Evolutionary conservation across 2,797 vertebrate genomes (phyloP).

Genomic region (Tapera naevia): DNA sequence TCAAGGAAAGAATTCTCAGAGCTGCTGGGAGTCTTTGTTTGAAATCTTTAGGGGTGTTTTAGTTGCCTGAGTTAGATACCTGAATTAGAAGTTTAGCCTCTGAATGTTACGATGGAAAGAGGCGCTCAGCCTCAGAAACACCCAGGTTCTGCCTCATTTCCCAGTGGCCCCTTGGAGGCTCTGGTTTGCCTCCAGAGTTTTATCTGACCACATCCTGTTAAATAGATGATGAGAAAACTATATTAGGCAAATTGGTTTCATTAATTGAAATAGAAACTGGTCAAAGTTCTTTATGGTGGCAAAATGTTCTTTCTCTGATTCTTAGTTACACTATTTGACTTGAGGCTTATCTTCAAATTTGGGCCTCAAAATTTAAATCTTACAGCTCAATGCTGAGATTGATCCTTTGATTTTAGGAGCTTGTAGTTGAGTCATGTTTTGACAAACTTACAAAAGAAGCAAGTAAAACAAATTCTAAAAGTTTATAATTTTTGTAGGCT

Average conservation of each 20-base stretch:
- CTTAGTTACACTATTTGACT: neutral
- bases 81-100: neutral
- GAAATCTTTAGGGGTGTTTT: neutral
- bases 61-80: neutral
- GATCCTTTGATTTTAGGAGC: neutral
- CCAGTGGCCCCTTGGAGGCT: neutral
- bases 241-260: neutral
- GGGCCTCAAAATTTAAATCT: neutral
- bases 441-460: neutral
- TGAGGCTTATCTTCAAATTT: neutral
- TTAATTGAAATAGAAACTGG: neutral
- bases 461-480: neutral
- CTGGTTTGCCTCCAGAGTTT: neutral
- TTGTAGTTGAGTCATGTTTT: neutral
- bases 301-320: neutral
- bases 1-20: neutral
- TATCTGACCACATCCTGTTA: neutral
- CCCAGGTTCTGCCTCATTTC: neutral
- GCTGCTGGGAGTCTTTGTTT: neutral
- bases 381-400: neutral
- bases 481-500: slow-evolving; percentile 77
- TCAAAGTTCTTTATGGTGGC: neutral
- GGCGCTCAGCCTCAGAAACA: neutral
- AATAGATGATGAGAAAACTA: neutral
- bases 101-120: neutral